Percentiles rank a stretch among this genome's conserved stretches.
These are phyloP conservation scores for Pseudachorutes palmiensis DNA, from an alignment of 1,140 invertebrate genomes.

Conservation along the genomic window DNA sequence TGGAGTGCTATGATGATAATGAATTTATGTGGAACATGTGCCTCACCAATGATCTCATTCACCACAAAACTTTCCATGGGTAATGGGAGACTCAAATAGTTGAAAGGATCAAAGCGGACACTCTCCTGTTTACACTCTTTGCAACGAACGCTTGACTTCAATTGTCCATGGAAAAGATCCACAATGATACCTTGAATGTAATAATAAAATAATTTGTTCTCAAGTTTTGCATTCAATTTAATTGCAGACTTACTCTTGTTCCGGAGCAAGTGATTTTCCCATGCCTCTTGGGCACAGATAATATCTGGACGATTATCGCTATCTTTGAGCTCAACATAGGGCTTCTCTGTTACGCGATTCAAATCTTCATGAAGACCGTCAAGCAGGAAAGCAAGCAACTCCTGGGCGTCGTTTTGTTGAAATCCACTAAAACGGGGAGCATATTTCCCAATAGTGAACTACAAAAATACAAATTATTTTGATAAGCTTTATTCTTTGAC, in stretches of 20 bases:
- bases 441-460: slow-evolving; percentile 74
- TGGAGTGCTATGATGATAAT: no score
- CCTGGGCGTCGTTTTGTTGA: slow-evolving; percentile 83
- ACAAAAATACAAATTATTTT: slow-evolving; percentile 39
- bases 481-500: no score
- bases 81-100: slow-evolving; percentile 72
- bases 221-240: no score
- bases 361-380: slow-evolving; percentile 85
- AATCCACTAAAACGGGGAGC: slow-evolving; percentile 73
- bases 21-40: no score
- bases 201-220: no score
- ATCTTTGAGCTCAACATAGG: slow-evolving; percentile 66
- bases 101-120: slow-evolving; percentile 81
- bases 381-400: slow-evolving; percentile 75
- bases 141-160: slow-evolving; percentile 70
- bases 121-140: slow-evolving; percentile 67
- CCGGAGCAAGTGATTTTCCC: slow-evolving; percentile 68
- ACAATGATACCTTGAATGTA: slow-evolving; percentile 55
- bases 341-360: slow-evolving; percentile 60
- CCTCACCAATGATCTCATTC: slow-evolving; percentile 61
- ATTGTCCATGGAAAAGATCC: slow-evolving; percentile 81
- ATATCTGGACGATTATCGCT: slow-evolving; percentile 67
- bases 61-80: slow-evolving; percentile 69
- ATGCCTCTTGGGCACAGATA: slow-evolving; percentile 67
- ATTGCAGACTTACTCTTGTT: slow-evolving; percentile 53